These are phyloP conservation scores for Penaeus indicus DNA, from an alignment of 1,140 invertebrate genomes.

Conservation along the genomic window DNA sequence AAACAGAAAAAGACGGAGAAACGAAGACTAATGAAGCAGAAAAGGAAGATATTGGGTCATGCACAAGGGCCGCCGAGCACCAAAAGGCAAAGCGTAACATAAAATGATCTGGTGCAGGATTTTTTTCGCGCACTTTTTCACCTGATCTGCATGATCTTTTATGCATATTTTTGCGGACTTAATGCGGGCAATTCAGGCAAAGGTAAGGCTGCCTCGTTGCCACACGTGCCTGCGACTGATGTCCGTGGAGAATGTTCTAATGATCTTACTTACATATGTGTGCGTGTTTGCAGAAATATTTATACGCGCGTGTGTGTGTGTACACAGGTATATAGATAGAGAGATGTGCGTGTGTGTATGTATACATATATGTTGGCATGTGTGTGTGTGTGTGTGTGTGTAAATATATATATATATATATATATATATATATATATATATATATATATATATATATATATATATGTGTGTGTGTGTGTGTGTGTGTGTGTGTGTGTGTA, in stretches of 20 bases:
- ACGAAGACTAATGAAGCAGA: not conserved
- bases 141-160: too few relatives aligned
- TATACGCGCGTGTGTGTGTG: not conserved
- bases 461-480: too few relatives aligned
- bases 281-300: not conserved
- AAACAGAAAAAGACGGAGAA: not conserved
- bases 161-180: too few relatives aligned
- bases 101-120: too few relatives aligned
- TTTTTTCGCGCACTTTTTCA: too few relatives aligned
- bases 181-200: too few relatives aligned
- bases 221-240: not conserved
- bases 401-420: not conserved
- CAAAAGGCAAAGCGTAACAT: not conserved
- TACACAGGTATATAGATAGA: not conserved
- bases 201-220: not conserved
- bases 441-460: too few relatives aligned
- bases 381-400: not conserved
- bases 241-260: not conserved
- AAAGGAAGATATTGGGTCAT: not conserved
- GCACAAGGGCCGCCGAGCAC: not conserved
- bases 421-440: too few relatives aligned
- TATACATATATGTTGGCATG: not conserved
- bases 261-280: not conserved
- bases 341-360: not conserved
- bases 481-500: too few relatives aligned